A percentile compares a stretch with the other conserved stretches of the same genome.
Evolutionary conservation across 2,797 vertebrate genomes (phyloP).

Genomic region (Strix occidentalis): DNA sequence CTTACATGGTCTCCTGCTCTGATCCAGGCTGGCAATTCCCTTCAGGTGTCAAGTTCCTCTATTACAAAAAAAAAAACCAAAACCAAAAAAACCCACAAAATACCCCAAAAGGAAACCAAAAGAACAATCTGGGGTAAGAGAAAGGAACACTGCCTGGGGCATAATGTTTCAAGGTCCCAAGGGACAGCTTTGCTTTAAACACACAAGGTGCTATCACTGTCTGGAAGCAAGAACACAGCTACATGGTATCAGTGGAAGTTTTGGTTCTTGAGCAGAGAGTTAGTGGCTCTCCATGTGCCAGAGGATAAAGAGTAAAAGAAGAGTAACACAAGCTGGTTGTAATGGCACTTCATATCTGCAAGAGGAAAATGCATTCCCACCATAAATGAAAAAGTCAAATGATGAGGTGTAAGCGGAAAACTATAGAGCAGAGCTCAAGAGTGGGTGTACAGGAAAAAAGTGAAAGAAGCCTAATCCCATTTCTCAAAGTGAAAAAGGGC

Average conservation of each 20-base stretch:
- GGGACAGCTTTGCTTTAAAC: neutral
- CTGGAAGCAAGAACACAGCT: neutral
- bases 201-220: neutral
- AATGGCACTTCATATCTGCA: neutral
- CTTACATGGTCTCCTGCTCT: neutral
- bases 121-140: neutral
- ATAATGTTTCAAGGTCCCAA: neutral
- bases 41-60: neutral
- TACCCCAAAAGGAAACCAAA: neutral
- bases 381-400: neutral
- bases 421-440: neutral
- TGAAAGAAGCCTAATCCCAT: neutral
- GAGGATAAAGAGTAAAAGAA: neutral
- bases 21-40: neutral
- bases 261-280: neutral
- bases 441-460: rapidly evolving
- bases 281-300: neutral
- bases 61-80: neutral
- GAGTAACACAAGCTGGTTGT: neutral
- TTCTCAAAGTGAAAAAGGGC: neutral
- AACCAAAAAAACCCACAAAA: neutral
- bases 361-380: neutral
- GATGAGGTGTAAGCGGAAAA: neutral
- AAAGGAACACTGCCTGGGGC: neutral
- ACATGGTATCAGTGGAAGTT: neutral